Conservation (phyloP, 2,797 vertebrate species). For the Brachyalestes nurse region DNA sequence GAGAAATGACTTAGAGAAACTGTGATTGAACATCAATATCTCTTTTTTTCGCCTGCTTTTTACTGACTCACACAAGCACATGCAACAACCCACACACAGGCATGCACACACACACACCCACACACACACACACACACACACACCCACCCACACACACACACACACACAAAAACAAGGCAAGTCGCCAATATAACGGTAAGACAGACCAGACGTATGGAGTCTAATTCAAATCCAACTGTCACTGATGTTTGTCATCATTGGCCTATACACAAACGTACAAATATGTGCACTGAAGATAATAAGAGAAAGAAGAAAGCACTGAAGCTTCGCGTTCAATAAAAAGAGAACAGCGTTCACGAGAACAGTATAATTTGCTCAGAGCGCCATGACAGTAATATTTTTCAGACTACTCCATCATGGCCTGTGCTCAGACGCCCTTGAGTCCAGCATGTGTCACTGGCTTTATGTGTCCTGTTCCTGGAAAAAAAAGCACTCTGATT, state of each 20-base stretch:
- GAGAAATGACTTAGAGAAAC: constrained; percentile 47
- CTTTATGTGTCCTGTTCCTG: constrained; percentile 53
- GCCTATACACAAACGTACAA: background rate
- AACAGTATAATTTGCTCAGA: constrained; percentile 15
- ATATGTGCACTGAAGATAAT: constrained; percentile 27
- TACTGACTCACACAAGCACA: constrained; percentile 45
- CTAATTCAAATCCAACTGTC: constrained; percentile 7
- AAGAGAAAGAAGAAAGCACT: background rate
- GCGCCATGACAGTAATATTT: constrained; percentile 42
- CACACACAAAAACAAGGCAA: background rate
- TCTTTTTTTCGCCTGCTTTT: constrained; percentile 38
- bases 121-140: constrained; percentile 17
- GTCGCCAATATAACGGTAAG: background rate
- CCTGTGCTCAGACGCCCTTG: constrained; percentile 51
- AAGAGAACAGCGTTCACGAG: constrained; percentile 8
- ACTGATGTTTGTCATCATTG: constrained; percentile 10
- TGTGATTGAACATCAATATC: constrained; percentile 48
- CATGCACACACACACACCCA: constrained; percentile 39
- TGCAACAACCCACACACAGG: no score
- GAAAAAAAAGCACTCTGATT: constrained; percentile 53
- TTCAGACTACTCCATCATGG: constrained; percentile 45
- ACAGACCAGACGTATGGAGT: constrained; percentile 7
- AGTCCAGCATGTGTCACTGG: constrained; percentile 43
- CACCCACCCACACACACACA: constrained; percentile 23
- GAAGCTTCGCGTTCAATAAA: constrained; percentile 28